Conservation (phyloP, 2,797 vertebrate genomes). For the Sitta carolinensis region DNA sequence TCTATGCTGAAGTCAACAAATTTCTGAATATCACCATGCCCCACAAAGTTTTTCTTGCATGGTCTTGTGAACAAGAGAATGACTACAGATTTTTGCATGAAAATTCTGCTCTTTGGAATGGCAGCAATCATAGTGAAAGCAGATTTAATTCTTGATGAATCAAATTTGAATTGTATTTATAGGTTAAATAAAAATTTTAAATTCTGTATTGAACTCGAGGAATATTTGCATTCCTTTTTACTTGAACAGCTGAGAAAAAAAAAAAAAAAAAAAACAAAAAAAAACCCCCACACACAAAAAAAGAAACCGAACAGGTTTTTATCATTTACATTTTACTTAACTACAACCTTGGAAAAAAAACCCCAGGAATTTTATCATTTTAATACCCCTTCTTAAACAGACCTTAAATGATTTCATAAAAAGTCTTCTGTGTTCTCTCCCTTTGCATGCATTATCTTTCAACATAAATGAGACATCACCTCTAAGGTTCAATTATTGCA, state of each 20-base stretch:
- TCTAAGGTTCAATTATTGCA: slow-evolving; percentile 26
- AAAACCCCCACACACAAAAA: too few species aligned
- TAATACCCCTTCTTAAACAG: background rate
- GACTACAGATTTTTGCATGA: background rate
- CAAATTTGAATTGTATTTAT: background rate
- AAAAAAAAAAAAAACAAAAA: too few species aligned
- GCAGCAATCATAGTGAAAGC: background rate
- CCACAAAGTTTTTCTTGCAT: background rate
- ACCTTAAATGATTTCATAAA: background rate
- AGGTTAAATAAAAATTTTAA: background rate
- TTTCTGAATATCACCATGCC: background rate
- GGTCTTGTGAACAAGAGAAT: background rate
- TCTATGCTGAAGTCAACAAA: background rate
- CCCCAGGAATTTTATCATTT: background rate
- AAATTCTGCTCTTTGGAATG: background rate
- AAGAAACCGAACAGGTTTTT: background rate
- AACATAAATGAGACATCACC: background rate
- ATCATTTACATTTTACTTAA: background rate
- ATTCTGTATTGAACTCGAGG: background rate
- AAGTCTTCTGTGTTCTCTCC: background rate
- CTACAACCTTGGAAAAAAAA: background rate
- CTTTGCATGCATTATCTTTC: background rate
- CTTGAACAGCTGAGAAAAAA: background rate
- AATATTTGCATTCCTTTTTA: background rate
- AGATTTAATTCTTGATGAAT: background rate